Evolutionary conservation across 2,797 vertebrate genomes (phyloP).

Genomic region (Liasis olivaceus): DNA sequence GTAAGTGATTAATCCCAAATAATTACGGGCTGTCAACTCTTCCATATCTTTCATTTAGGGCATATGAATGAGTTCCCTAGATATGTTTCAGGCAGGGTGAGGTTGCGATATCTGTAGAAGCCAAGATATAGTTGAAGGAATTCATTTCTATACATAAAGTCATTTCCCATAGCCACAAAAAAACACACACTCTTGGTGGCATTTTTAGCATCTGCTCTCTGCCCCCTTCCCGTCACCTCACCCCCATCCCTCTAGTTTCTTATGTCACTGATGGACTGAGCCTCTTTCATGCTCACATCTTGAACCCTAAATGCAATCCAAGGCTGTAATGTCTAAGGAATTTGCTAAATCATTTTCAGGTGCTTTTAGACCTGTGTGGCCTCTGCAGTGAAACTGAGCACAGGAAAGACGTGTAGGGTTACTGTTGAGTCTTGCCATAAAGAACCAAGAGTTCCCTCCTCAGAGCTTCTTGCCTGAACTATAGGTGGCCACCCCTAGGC

Average conservation of each 20-base stretch:
- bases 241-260: neutral
- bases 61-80: neutral
- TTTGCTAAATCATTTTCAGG: constrained; percentile 57
- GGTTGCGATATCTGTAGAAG: neutral
- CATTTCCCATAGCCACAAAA: constrained; percentile 1
- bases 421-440: constrained; percentile 38
- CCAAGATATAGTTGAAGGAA: constrained; percentile 3
- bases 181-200: fast-evolving
- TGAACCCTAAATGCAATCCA: constrained; percentile 37
- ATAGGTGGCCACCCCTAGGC: constrained; percentile 28
- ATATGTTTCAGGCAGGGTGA: neutral
- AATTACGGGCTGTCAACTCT: neutral
- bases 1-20: constrained; percentile 3
- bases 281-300: neutral
- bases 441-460: constrained; percentile 24
- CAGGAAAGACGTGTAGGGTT: constrained; percentile 30
- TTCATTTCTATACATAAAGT: neutral
- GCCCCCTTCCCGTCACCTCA: neutral
- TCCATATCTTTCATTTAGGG: neutral
- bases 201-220: neutral
- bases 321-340: constrained; percentile 47
- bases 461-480: constrained; percentile 3
- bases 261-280: fast-evolving
- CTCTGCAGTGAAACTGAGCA: constrained; percentile 30
- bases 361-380: constrained; percentile 40